phyloP scores from a whole-genome alignment of 1,140 invertebrate genomes.

The Plectrocnemia conspersa region DNA sequence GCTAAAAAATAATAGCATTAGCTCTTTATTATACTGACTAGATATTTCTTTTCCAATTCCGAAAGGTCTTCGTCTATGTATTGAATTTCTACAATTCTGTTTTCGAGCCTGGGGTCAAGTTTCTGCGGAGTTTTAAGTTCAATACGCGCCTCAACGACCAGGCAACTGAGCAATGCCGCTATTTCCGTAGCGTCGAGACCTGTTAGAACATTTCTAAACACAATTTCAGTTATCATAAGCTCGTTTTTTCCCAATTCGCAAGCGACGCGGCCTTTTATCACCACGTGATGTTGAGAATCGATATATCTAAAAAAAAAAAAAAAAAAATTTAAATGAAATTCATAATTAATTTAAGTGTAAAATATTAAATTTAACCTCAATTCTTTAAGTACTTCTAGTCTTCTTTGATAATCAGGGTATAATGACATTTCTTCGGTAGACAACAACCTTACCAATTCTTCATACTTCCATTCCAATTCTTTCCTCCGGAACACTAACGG shows the following conservation, averaged over 20 bases:
- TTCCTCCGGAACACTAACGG: slow-evolving; percentile 65
- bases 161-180: slow-evolving; percentile 82
- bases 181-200: slow-evolving; percentile 85
- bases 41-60: slow-evolving; percentile 45
- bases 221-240: slow-evolving; percentile 90
- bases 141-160: slow-evolving; percentile 86
- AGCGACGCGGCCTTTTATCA: slow-evolving; percentile 89
- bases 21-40: slow-evolving; percentile 38
- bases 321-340: slow-evolving; percentile 5
- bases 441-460: slow-evolving; percentile 67
- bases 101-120: slow-evolving; percentile 49
- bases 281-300: slow-evolving; percentile 51
- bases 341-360: background rate
- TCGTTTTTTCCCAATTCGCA: slow-evolving; percentile 94
- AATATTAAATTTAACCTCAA: slow-evolving; percentile 53
- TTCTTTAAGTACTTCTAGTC: slow-evolving; percentile 75
- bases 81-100: slow-evolving; percentile 46
- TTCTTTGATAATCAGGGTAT: slow-evolving; percentile 83
- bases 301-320: slow-evolving; percentile 28
- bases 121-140: slow-evolving; percentile 36
- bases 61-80: slow-evolving; percentile 44
- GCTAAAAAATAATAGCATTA: background rate
- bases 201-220: slow-evolving; percentile 89
- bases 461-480: slow-evolving; percentile 65
- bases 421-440: slow-evolving; percentile 81